Evolutionary conservation across 2,113 vertebrate species (phyloP), one percentile per base, ranked within the genome.

Genomic region (Hoplias malabaricus): DNA sequence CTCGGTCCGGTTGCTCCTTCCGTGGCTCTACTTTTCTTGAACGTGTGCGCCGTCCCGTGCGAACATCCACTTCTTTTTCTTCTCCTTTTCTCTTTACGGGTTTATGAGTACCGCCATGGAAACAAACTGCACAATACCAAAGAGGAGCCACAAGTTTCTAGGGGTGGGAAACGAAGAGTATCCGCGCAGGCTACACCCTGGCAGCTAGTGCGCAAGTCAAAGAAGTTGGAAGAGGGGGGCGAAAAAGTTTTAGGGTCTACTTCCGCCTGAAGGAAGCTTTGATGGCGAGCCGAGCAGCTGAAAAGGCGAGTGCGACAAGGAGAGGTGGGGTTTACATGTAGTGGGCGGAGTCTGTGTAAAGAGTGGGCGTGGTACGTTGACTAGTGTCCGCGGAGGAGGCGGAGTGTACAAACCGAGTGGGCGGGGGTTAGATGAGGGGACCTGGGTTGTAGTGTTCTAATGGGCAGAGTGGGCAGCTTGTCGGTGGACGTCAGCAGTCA

Each of bases 141-240:
- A 27, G 16, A 61, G 70, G n/a, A n/a, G n/a, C n/a, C n/a, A n/a
- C n/a, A 61, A 9, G 63, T 88, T 85, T 78, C n/a, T n/a, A n/a
- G 48, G 84, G 42, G 16, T 80, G 87, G 87, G 83, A 87, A 86
- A 75, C 84, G 83, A 86, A 67, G 80, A 75, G 40, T 54, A 78
- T 71, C 82, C 76, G 90, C 87, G 11, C 42, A 70, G 75, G 23
- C 89, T 90, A 90, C 91, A 91, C 91, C 92, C 91, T 86, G 82
- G 13, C 21, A 67, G 75, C 83, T 66, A 89, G 85, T 89, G 91
- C 92, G 92, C 92, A 93, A 73, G 69, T 84, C 80, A 34, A 57
- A 21, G 33, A 79, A 80, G 34, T 72, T 63, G 46, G 81, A 69
- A 80, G 46, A 80, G 46, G 63, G 31, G 80, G 48, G n/a, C n/a